Base-by-base conservation (phyloP, 2,113 vertebrate genomes). In the Dunckerocampus dactyliophorus region DNA sequence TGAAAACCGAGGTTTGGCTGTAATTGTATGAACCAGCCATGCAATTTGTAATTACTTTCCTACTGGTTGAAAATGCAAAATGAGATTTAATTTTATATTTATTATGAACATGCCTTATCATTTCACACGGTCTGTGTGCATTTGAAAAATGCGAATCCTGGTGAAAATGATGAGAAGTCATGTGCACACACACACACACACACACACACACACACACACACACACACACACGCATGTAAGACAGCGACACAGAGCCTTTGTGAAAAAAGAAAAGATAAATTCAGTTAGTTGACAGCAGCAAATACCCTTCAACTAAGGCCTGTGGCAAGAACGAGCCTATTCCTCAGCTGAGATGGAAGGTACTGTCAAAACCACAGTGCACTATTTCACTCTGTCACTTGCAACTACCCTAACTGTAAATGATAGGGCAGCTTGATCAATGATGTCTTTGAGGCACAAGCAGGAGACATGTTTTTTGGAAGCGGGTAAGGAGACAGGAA, bases 351-450 rank as follows among this genome's bases (percentile, higher is more conserved):
- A 58, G 72, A 31, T 55, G 59, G 63, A 72, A 54, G 55, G 52
- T 24, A 17, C 59, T 3, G 52, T 71, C 45, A 62, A 58, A 77
- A 63, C 43, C 56, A 45, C 46, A 37, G 21, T 57, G 60, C 63
- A 67, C 46, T 31, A 22, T 58, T 53, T 69, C 68, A 77, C 53
- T 76, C 48, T 67, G 64, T 80, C 65, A 75, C 48, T 62, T 46
- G 20, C 51, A 82, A 75, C 70, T 78, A 63, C 69, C 52, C 22
- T 37, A 21, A 5, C 17, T 21, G 5, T 28, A 62, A 79, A 79
- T 74, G 73, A 78, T 50, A 77, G 66, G 69, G 58, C 66, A 52
- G 64, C 62, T 13, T 78, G 72, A 83, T 42, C 45, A 70, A 83
- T 75, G 63, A 71, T 70, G 65, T 69, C 76, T 70, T 17, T 58